Evolutionary conservation across 2,888 invertebrate genomes (phyloP).

Genomic region (Pycnomerus fuliginosus): DNA sequence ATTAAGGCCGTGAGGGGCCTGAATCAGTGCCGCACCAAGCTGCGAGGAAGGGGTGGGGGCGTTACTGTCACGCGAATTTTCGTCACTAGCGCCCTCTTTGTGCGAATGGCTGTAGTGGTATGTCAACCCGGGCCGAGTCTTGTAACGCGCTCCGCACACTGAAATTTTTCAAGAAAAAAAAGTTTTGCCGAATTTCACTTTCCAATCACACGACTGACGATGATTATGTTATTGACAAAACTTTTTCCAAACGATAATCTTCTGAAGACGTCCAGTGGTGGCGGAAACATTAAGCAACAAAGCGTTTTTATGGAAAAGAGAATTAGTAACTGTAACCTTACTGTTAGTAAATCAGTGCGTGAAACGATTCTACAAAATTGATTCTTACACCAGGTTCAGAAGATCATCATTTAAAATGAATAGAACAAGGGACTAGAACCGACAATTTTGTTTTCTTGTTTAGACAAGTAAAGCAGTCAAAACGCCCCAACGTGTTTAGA

Average conservation of each 20-base stretch:
- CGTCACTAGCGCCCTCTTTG: constrained; percentile 60
- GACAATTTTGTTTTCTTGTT: constrained; percentile 27
- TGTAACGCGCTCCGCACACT: constrained; percentile 96
- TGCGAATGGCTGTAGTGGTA: constrained; percentile 95
- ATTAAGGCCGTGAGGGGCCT: constrained; percentile 30
- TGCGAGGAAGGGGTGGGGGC: constrained; percentile 44
- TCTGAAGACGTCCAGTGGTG: no score
- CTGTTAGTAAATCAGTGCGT: no score
- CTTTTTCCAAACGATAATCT: constrained; percentile 32
- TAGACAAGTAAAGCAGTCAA: constrained; percentile 21
- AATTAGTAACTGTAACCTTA: no score
- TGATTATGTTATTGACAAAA: constrained; percentile 21
- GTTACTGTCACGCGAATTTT: constrained; percentile 53
- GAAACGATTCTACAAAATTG: no score
- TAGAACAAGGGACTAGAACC: constrained; percentile 50
- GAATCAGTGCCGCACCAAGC: constrained; percentile 28
- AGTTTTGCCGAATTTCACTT: constrained; percentile 24
- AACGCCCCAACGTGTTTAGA: constrained; percentile 20
- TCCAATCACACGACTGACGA: constrained; percentile 19
- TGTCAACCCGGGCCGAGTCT: constrained; percentile 92
- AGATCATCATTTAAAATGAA: constrained; percentile 35
- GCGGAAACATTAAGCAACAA: no score
- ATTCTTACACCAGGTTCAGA: no score
- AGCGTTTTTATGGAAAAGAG: no score
- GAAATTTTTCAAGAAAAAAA: constrained; percentile 49